Evolutionary conservation across 2,113 vertebrate species (phyloP).

Genomic region (Chauna torquata): DNA sequence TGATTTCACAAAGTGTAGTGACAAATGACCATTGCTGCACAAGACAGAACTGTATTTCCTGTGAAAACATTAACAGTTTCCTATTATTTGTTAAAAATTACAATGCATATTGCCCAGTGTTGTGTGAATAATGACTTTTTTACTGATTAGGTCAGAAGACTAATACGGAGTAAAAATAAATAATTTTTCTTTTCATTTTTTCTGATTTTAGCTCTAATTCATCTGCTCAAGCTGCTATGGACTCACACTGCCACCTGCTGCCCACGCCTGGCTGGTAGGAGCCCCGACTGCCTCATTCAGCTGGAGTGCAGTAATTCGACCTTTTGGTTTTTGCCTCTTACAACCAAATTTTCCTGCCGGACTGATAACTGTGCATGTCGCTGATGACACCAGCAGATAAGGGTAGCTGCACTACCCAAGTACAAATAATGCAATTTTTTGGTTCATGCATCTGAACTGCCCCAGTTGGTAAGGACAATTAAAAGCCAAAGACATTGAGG

Average conservation of each 20-base stretch:
- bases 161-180: conserved; percentile 85
- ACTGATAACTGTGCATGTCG: not conserved
- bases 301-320: not conserved
- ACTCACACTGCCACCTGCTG: conserved; percentile 85
- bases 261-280: not conserved
- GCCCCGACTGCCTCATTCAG: not conserved
- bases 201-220: conserved; percentile 62
- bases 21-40: conserved; percentile 83
- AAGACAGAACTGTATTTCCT: conserved; percentile 83
- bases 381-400: not conserved
- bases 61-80: conserved; percentile 83
- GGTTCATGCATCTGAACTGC: not conserved
- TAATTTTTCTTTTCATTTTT: conserved; percentile 81
- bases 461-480: not conserved
- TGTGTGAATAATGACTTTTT: conserved; percentile 88
- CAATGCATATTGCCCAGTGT: conserved; percentile 84
- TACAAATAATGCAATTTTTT: not conserved
- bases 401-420: not conserved
- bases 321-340: not conserved
- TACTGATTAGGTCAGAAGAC: conserved; percentile 85
- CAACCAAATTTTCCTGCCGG: not conserved
- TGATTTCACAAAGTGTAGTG: conserved; percentile 87
- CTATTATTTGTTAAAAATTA: conserved; percentile 88
- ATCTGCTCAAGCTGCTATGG: conserved; percentile 40
- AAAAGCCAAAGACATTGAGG: not conserved